Evolutionary conservation across 2,888 invertebrate species (phyloP).

Genomic region (Agrilus mali): DNA sequence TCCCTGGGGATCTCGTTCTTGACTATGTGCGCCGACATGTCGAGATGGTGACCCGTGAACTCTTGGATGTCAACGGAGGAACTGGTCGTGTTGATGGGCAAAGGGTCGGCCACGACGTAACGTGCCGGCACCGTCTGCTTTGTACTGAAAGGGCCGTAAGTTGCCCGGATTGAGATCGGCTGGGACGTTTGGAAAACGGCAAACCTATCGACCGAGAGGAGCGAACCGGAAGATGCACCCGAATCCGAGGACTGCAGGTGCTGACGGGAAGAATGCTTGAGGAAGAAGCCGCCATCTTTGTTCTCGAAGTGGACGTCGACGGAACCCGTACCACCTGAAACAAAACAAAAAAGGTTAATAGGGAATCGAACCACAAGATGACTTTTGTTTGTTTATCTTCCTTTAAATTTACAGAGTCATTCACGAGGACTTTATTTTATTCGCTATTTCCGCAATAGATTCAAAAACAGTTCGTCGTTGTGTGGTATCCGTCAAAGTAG

Average conservation of each 20-base stretch:
- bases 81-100: conserved; percentile 35
- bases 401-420: no score
- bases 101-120: conserved; percentile 75
- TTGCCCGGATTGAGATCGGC: conserved; percentile 81
- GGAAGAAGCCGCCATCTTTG: conserved; percentile 81
- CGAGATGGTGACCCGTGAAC: conserved; percentile 62
- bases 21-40: conserved; percentile 91
- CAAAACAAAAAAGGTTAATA: conserved; percentile 15
- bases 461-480: no score
- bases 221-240: conserved; percentile 45
- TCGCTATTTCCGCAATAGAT: no score
- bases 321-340: conserved; percentile 54
- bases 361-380: no score
- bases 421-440: no score
- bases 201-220: conserved; percentile 76
- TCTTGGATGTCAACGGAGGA: conserved; percentile 42
- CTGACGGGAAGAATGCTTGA: conserved; percentile 70
- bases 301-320: conserved; percentile 88
- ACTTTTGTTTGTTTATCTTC: no score
- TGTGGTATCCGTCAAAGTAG: no score
- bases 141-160: conserved; percentile 89
- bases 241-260: conserved; percentile 39
- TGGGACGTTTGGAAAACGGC: conserved; percentile 85
- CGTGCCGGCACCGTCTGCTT: conserved; percentile 88
- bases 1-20: conserved; percentile 75